A percentile compares a stretch with the other conserved stretches of the same genome.
phyloP scores from a whole-genome alignment of 2,888 invertebrate species.

The Acronicta aceris region DNA sequence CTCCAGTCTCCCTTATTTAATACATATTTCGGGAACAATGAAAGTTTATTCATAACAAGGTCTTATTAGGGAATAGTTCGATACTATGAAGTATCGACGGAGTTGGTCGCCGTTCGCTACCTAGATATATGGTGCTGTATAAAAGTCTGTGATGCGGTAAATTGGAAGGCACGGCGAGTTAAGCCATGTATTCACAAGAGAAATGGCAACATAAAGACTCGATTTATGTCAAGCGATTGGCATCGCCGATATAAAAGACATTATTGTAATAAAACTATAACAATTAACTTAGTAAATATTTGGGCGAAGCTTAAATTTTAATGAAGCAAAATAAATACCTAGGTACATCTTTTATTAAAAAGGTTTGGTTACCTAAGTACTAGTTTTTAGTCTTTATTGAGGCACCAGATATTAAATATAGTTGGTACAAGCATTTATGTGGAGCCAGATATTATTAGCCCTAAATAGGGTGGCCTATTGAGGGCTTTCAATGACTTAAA shows the following conservation, averaged over 20 bases:
- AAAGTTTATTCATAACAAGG: constrained; percentile 27
- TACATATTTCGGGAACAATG: constrained; percentile 28
- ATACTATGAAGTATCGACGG: constrained; percentile 12
- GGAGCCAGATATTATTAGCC: neutral
- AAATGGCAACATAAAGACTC: constrained; percentile 39
- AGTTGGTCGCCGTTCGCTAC: constrained; percentile 5
- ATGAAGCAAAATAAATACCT: too few relatives aligned
- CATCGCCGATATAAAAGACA: neutral
- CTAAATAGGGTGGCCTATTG: constrained; percentile 24
- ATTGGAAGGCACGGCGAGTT: constrained; percentile 64
- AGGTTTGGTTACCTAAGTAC: too few relatives aligned
- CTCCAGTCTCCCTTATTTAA: constrained; percentile 20
- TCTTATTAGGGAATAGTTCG: constrained; percentile 21
- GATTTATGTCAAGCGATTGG: constrained; percentile 24
- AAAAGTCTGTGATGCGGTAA: constrained; percentile 63
- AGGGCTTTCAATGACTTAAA: constrained; percentile 16
- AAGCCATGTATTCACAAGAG: constrained; percentile 48
- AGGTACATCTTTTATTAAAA: too few relatives aligned
- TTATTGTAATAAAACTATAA: neutral
- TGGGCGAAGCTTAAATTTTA: too few relatives aligned
- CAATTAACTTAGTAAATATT: too few relatives aligned
- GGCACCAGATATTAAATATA: neutral
- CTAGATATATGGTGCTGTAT: constrained; percentile 45
- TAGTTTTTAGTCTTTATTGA: neutral
- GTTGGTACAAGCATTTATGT: neutral